A percentile compares a stretch with the other conserved stretches of the same genome.
Evolutionary conservation across 2,888 invertebrate species (phyloP).

Genomic region (Dromius quadrimaculatus): DNA sequence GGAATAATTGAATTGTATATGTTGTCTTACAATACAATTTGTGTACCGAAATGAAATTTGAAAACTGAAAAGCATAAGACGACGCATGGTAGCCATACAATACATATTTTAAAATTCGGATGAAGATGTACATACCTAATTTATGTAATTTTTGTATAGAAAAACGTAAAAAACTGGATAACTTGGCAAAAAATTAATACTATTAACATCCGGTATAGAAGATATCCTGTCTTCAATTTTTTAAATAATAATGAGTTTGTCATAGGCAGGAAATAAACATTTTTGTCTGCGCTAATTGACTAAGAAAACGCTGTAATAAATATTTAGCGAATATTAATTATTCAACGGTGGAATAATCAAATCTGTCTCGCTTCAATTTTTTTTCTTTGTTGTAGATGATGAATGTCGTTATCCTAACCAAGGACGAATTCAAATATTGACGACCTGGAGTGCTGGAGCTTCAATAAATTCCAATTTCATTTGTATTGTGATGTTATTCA

Average conservation of each 20-base stretch:
- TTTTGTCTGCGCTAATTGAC: constrained; percentile 8
- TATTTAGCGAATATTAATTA: constrained; percentile 13
- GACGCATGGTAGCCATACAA: too few species aligned
- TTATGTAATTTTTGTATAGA: too few species aligned
- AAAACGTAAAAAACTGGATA: too few species aligned
- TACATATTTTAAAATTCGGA: too few species aligned
- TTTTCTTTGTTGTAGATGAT: constrained; percentile 67
- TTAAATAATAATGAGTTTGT: constrained; percentile 5
- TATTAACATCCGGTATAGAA: constrained; percentile 20
- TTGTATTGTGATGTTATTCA: not conserved
- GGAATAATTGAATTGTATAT: too few species aligned
- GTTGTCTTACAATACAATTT: too few species aligned
- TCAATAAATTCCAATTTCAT: constrained; percentile 20
- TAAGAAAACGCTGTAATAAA: not conserved
- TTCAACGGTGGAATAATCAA: constrained; percentile 13
- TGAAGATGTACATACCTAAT: too few species aligned
- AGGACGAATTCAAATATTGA: constrained; percentile 67
- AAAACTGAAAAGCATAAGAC: too few species aligned
- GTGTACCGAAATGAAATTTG: too few species aligned
- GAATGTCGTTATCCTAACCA: constrained; percentile 77
- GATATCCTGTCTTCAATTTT: constrained; percentile 13
- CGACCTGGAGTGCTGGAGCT: constrained; percentile 55
- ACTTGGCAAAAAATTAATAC: too few species aligned
- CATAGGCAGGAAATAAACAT: constrained; percentile 7
- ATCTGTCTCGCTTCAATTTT: constrained; percentile 46